These are phyloP conservation scores for Echinometra lucunter DNA, from an alignment of 53 echinoderm and acorn worm species.

Conservation along the genomic window DNA sequence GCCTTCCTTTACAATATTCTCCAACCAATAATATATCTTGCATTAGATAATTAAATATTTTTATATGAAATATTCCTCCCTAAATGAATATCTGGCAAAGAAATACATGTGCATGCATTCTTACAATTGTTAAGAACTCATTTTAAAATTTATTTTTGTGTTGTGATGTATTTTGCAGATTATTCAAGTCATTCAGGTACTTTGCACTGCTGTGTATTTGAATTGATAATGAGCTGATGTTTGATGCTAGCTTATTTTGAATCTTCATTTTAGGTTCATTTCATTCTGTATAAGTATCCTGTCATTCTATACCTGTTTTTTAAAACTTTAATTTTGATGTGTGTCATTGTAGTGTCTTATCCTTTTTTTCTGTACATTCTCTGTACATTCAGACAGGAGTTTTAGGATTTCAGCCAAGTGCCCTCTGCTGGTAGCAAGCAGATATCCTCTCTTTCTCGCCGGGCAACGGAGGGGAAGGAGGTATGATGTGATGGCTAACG, in stretches of 20 bases:
- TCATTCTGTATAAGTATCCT: background rate
- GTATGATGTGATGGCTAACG: slow-evolving; percentile 55
- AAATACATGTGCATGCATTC: background rate
- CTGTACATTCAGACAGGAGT: slow-evolving; percentile 61
- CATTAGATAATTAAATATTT: too few relatives aligned
- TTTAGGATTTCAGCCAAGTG: slow-evolving; percentile 43
- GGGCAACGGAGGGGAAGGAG: slow-evolving; percentile 66
- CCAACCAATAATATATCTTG: too few relatives aligned
- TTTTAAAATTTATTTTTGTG: background rate
- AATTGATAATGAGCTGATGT: background rate
- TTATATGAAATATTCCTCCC: background rate
- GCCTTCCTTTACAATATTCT: background rate
- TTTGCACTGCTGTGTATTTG: background rate
- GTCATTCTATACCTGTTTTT: background rate
- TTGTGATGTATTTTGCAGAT: too few relatives aligned
- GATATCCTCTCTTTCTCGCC: slow-evolving; percentile 68
- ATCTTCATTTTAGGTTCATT: background rate
- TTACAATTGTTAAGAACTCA: background rate
- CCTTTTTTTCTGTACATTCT: slow-evolving; percentile 35
- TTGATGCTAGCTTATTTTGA: background rate
- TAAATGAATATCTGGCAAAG: background rate
- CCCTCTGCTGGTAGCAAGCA: slow-evolving; percentile 43
- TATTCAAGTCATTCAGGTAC: background rate
- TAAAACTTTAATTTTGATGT: background rate
- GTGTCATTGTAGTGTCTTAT: background rate